Base-by-base conservation (phyloP, 2,888 invertebrate species). In the Alviniconcha strummeri region DNA sequence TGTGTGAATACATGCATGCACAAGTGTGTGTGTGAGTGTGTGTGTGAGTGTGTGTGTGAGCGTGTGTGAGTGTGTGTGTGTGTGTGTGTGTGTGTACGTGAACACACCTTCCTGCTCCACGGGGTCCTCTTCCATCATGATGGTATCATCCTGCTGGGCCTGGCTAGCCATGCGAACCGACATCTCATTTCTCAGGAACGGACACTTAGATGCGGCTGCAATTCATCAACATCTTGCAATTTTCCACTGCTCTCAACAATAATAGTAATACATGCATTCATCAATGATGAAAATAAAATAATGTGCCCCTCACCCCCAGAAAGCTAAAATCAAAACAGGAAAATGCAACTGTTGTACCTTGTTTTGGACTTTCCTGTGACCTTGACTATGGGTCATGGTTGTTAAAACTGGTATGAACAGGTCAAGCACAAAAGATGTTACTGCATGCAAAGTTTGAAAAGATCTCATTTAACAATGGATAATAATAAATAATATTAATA, bases 121-220 rank as follows among this genome's bases (percentile, higher is more conserved):
- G 8, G 72, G 77, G 64, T 83, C 79, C 19, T 84, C 78, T 72
- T 84, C 72, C 78, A 81, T 81, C n/a, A 55, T 57, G 60, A 81
- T 78, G 60, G 78, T 85, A 57, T 88, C 88, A 5, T 83, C 86
- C 76, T 88, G 87, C 54, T 87, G 80, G 9, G 77, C 86, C 54
- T 85, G 77, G 80, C 84, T 86, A 7, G 85, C 86, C 36, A 85
- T 84, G 54, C 86, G 82, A 3, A 87, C 82, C 15, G 81, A 57
- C 81, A 87, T 82, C 67, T 88, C 86, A 55, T 87, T 87, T 52
- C 86, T 84, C 86, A 91, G 83, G 85, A 88, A 92, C 55, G 92
- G 92, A 85, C 92, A 92, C 81, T 89, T 86, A 77, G 88, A 85
- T 52, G 83, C 82, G 19, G 84, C 84, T 54, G 86, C 82, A 75